A percentile compares a stretch with the other conserved stretches of the same genome.
Evolutionary conservation across 1,140 invertebrate genomes (phyloP).

Genomic region (Matsumurasca onukii): DNA sequence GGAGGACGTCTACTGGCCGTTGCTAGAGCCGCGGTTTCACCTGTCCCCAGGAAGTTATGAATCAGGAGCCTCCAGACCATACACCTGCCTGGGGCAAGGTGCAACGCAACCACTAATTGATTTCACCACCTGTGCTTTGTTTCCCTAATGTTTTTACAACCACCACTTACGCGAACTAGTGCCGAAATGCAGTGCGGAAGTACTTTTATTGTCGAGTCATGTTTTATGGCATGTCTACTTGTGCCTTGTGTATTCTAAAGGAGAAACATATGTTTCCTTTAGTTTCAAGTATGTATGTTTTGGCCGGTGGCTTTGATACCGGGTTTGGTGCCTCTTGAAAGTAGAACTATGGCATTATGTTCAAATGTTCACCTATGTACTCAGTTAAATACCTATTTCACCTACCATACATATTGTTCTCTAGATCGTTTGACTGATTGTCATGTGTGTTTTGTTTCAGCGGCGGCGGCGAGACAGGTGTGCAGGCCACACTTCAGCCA

Average conservation of each 20-base stretch:
- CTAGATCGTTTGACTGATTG: neutral
- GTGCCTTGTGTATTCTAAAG: too few species aligned
- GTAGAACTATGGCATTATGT: too few species aligned
- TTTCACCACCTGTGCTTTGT: constrained; percentile 24
- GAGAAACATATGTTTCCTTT: too few species aligned
- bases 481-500: constrained; percentile 38
- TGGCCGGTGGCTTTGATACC: too few species aligned
- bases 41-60: constrained; percentile 27
- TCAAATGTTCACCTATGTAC: too few species aligned
- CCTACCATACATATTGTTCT: too few species aligned
- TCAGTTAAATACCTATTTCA: too few species aligned
- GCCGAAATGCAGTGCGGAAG: constrained; percentile 21
- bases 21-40: constrained; percentile 10
- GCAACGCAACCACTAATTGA: constrained; percentile 19
- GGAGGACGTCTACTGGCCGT: too few species aligned
- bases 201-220: too few species aligned
- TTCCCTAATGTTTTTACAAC: constrained; percentile 29
- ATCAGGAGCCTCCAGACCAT: constrained; percentile 15
- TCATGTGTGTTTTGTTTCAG: constrained; percentile 28
- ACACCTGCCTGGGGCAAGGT: constrained; percentile 28
- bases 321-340: too few species aligned
- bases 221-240: too few species aligned
- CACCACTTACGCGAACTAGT: constrained; percentile 16
- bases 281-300: too few species aligned
- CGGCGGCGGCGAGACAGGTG: constrained; percentile 38